Percentiles rank a stretch among this genome's conserved stretches.
phyloP scores from a whole-genome alignment of 2,113 vertebrate species.

The Athene cunicularia region DNA sequence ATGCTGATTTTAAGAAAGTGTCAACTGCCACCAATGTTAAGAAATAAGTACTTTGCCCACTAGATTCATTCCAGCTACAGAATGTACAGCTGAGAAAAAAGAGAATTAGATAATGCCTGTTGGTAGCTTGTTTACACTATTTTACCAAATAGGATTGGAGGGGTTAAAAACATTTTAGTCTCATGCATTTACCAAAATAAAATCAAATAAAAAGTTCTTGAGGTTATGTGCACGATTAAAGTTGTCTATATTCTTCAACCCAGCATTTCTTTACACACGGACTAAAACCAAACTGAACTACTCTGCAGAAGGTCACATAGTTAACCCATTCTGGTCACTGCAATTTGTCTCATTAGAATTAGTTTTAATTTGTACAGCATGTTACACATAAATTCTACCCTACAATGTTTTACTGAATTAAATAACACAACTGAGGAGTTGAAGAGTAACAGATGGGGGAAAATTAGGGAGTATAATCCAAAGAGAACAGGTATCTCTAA shows the following conservation, averaged over 20 bases:
- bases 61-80: not conserved
- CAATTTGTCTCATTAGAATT: constrained; percentile 53
- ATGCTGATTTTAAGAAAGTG: not conserved
- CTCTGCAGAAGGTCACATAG: not conserved
- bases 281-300: not conserved
- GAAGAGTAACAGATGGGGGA: constrained; percentile 14
- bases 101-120: not conserved
- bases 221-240: not conserved
- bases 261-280: not conserved
- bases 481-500: constrained; percentile 12
- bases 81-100: not conserved
- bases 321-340: not conserved
- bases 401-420: constrained; percentile 5
- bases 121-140: not conserved
- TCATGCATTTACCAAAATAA: not conserved
- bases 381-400: constrained; percentile 3
- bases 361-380: constrained; percentile 23
- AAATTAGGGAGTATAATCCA: not conserved
- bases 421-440: constrained; percentile 19
- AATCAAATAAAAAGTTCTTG: not conserved
- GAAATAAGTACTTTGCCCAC: not conserved
- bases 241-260: not conserved
- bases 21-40: not conserved
- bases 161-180: not conserved
- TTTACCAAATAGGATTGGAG: not conserved